phyloP scores from a whole-genome alignment of 2,797 vertebrate species.

The Eidolon dupreanum region DNA sequence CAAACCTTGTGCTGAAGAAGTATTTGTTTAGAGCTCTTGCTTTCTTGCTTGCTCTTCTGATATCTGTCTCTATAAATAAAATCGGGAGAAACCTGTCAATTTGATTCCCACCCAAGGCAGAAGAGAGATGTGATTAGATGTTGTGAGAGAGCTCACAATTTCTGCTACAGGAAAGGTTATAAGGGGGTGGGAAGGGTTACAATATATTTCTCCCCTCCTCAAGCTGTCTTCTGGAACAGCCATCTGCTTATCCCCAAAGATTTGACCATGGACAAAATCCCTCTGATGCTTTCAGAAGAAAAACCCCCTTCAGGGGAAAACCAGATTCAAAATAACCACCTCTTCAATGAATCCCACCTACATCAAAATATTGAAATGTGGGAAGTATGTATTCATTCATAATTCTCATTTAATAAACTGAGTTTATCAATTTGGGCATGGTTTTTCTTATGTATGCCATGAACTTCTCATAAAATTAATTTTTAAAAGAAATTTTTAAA shows the following conservation, averaged over 20 bases:
- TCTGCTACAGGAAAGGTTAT: background rate
- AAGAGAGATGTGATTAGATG: background rate
- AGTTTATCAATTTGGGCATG: background rate
- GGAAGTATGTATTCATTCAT: background rate
- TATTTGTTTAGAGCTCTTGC: background rate
- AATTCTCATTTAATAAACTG: background rate
- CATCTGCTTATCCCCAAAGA: background rate
- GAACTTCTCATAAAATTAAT: background rate
- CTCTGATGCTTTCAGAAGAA: background rate
- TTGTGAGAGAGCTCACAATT: background rate
- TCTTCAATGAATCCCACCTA: background rate
- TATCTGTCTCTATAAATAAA: constrained; percentile 41
- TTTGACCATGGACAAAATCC: background rate
- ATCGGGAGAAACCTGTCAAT: background rate
- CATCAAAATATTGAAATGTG: background rate
- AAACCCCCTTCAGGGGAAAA: constrained; percentile 19
- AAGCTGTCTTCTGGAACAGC: background rate
- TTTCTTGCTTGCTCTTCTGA: constrained; percentile 21
- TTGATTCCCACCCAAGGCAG: constrained; percentile 25
- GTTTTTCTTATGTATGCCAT: background rate
- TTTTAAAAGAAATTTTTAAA: background rate
- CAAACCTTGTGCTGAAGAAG: constrained; percentile 2
- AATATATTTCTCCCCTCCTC: background rate
- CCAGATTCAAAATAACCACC: background rate
- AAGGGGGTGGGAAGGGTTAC: background rate